These are phyloP conservation scores for Sceloporus undulatus DNA, from an alignment of 2,113 vertebrate genomes.

Conservation along the genomic window DNA sequence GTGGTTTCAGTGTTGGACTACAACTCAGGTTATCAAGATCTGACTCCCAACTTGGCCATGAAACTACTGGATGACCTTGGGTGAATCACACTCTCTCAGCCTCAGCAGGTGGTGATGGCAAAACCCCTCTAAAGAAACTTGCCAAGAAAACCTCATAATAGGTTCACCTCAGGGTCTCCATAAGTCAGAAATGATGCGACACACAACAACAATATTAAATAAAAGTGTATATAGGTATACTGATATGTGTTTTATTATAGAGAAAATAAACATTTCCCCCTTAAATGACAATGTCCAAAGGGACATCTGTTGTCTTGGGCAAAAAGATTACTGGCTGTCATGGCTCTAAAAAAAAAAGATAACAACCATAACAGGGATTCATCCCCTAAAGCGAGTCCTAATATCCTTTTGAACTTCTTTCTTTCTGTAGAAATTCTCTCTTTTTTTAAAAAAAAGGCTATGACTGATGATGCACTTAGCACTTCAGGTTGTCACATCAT, in stretches of 20 bases:
- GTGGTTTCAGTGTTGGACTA: too few species aligned
- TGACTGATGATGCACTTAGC: conserved; percentile 34
- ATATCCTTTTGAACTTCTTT: conserved; percentile 56
- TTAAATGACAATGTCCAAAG: conserved; percentile 52
- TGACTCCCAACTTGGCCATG: too few species aligned
- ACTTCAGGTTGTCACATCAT: conserved; percentile 46
- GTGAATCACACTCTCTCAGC: too few species aligned
- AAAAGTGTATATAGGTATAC: too few species aligned
- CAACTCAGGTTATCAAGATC: too few species aligned
- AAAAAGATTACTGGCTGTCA: conserved; percentile 44
- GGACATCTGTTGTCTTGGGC: conserved; percentile 46
- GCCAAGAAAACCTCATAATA: too few species aligned
- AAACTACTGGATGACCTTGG: too few species aligned
- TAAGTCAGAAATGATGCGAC: too few species aligned
- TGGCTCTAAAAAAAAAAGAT: conserved; percentile 54
- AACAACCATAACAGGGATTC: conserved; percentile 57
- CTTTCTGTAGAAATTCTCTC: conserved; percentile 18
- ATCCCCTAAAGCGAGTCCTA: conserved; percentile 59
- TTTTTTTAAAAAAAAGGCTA: accelerated
- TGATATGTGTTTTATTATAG: background rate
- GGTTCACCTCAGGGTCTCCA: too few species aligned
- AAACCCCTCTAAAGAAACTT: too few species aligned
- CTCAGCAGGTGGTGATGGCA: too few species aligned
- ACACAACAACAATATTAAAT: too few species aligned
- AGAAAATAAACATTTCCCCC: conserved; percentile 30